Evolutionary conservation across 2,797 vertebrate species (phyloP), one percentile per base, ranked within the genome.

Genomic region (Phalanger gymnotis): DNA sequence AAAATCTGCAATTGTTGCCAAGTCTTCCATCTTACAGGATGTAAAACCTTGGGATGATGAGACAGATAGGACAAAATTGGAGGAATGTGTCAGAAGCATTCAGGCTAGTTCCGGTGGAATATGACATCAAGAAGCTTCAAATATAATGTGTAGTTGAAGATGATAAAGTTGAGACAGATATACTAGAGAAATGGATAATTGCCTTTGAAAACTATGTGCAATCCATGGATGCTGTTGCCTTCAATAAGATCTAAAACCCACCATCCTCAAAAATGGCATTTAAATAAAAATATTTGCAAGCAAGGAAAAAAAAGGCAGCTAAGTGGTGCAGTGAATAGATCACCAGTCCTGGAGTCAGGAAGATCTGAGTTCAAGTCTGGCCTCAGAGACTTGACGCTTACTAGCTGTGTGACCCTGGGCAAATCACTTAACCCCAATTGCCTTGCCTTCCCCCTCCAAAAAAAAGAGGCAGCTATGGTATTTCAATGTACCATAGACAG

Each of bases 111-210:
- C 99, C 99, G 0, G 99, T 99, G 56, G 99, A 99, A 3, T 99
- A 99, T 14, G 99, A 99, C 97, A 99, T 99, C 98, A 99, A 99
- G 98, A 99, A 99, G 96, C 99, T 99, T 92, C 99, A 99, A 98
- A 99, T 99, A 92, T 98, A 99, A 99, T 99, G 99, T 4, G 99
- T 99, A 90, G 99, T 99, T 34, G 99, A 99, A 98, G 99, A 99
- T 31, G 99, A 99, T 98, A 99, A 99, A 99, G 99, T 99, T 96
- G 99, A 99, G 95, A 99, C 99, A 61, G 99, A 99, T 98, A 98
- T 99, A 97, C 98, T 99, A 98, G 99, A 99, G 97, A 99, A 99
- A 95, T 98, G 98, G 81, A 99, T 99, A 98, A 99, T 99, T 0
- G 99, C 99, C 27, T 99, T 99, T 61, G 99, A 99, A 98, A 99